Base-by-base conservation (phyloP, 2,888 invertebrate genomes). In the Microctonus hyperodae region DNA sequence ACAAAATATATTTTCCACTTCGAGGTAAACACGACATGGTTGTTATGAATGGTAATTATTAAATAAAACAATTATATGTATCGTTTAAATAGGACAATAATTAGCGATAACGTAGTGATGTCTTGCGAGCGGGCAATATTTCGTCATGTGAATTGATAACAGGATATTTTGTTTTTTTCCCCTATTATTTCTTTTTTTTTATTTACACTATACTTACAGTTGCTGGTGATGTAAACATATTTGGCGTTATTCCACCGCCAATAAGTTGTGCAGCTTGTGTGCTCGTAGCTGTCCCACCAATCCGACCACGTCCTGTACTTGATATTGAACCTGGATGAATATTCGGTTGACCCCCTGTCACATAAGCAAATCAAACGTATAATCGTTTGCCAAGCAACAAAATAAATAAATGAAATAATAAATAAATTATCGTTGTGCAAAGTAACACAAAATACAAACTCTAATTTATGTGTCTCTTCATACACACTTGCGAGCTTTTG, bases 201-300 rank as follows among this genome's bases (percentile, higher is more conserved):
- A 11, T 53, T 16, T 31, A 53, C 50, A n/a, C 60, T 61, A 74
- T 78, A 82, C 83, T 81, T 78, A 85, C 84, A 72, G 83, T 83
- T 35, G 84, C 81, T 51, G 84, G 83, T 37, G 85, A 86, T 6
- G 86, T 85, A 75, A 91, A 90, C 79, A 90, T 86, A 70, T 90
- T 88, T 22, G 91, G 91, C 64, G 91, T 89, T 73, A 91, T 89
- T 70, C 90, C 91, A 69, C 90, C 91, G 57, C 91, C 91, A 70
- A 91, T 90, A 64, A 88, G 83, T 79, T 89, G 89, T 56, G 88
- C 88, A 16, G 87, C 88, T 76, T 88, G 88, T 4, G 88, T 88
- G 35, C 88, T 88, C n/a, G 88, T 88, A 10, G 88, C 88, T 65
- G 88, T 88, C 69, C 86, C 87, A 50, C 86, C 86, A 13, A 87